Evolutionary conservation across 2,888 invertebrate species (phyloP), one percentile per base, ranked within the genome.

Genomic region (Amphimallon solstitiale): DNA sequence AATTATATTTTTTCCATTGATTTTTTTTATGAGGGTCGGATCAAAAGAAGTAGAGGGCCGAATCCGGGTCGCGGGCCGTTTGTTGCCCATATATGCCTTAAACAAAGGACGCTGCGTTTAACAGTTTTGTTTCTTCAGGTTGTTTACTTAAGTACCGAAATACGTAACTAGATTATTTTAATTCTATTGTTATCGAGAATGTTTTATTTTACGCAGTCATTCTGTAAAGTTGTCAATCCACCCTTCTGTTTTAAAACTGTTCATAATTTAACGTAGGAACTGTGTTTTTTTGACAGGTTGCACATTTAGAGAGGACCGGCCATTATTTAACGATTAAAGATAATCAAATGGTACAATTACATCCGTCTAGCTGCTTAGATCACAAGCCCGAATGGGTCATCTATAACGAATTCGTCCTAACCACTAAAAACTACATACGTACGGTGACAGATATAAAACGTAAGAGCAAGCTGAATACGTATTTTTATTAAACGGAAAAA

Each of bases 301-400:
- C 98, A 0, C 99, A 99, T 85, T 84, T 99, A 73, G 99, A 99
- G 81, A 87, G 98, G 61, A 98, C 95, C 0, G 99, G 99, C 0
- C 97, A 98, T 84, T 99, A 99, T 83, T 86, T 98, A 71, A 99
- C 99, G 1, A 97, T 98, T 71, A 99, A 99, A 82, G 99, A 99
- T 85, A 98, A 98, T 85, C 99, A 99, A 85, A 92, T 96, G 69
- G 99, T 99, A 0, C 98, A 98, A 82, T 87, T 99, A 43, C 99
- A 99, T 85, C 99, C 99, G 0, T 98, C 98, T 72, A 98, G 98
- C 6, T 98, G 98, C 80, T 88, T 99, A 65, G 98, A 98, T 85
- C 99, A 99, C 85, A 99, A 99, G 82, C 99, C 99, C 0, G 99
- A 99, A 84, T 99, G 99, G 99, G 98, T 98, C 40, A 92, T 99